phyloP scores from a whole-genome alignment of 1,140 invertebrate species.

The Mya arenaria region DNA sequence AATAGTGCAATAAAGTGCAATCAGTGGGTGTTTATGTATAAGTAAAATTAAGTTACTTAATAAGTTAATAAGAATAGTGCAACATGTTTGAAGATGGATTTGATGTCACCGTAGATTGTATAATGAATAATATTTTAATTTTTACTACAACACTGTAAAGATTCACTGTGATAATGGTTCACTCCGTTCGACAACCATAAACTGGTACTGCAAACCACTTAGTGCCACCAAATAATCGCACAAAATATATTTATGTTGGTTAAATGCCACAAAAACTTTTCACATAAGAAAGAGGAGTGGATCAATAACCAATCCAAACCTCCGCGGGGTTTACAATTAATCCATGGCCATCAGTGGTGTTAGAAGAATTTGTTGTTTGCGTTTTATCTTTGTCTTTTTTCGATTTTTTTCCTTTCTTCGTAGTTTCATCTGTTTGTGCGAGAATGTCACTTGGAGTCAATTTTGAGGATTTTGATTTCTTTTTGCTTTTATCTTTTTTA shows the following conservation, averaged over 20 bases:
- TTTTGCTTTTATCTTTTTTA: conserved; percentile 78
- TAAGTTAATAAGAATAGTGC: no score
- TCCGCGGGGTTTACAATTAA: conserved; percentile 45
- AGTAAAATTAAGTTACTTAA: no score
- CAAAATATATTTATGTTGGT: not conserved
- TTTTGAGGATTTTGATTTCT: conserved; percentile 75
- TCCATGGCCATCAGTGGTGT: conserved; percentile 19
- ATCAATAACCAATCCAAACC: conserved; percentile 50
- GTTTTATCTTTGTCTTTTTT: conserved; percentile 68
- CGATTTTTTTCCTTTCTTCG: conserved; percentile 72
- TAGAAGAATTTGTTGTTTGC: conserved; percentile 20
- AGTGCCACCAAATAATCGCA: no score
- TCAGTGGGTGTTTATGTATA: no score
- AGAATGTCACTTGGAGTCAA: conserved; percentile 61
- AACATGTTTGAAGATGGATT: no score
- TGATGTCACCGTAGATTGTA: no score
- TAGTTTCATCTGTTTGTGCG: conserved; percentile 58
- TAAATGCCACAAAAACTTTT: conserved; percentile 20
- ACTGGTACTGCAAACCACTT: no score
- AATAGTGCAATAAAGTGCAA: no score
- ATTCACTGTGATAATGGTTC: not conserved
- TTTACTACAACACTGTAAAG: not conserved
- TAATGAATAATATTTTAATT: conserved; percentile 6
- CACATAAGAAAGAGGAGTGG: conserved; percentile 44
- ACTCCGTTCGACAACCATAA: no score